Evolutionary conservation across 1,140 invertebrate species (phyloP).

Genomic region (Hermetia illucens): DNA sequence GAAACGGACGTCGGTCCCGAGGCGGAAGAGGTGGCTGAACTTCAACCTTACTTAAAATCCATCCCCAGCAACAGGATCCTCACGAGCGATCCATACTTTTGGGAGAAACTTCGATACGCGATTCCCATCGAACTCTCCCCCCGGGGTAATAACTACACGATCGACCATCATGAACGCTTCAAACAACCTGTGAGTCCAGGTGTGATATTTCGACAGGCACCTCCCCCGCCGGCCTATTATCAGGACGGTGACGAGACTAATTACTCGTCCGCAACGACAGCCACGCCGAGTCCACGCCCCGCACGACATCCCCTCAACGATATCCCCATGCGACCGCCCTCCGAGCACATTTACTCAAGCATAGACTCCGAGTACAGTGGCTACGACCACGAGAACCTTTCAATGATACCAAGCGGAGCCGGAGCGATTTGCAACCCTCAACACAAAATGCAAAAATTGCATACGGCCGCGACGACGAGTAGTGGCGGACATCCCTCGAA

Average conservation of each 20-base stretch:
- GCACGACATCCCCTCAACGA: constrained; percentile 22
- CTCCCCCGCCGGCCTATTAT: constrained; percentile 31
- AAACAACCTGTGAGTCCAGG: constrained; percentile 30
- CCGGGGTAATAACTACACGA: constrained; percentile 33
- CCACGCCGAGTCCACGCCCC: constrained; percentile 44
- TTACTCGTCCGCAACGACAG: constrained; percentile 45
- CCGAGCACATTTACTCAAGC: constrained; percentile 75
- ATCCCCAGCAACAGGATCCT: constrained; percentile 59
- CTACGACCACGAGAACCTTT: constrained; percentile 26
- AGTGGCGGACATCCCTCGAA: too few species aligned
- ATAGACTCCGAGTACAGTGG: constrained; percentile 66
- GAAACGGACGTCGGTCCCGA: constrained; percentile 62
- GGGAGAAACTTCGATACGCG: constrained; percentile 78
- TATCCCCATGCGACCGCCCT: constrained; percentile 44
- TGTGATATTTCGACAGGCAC: constrained; percentile 27
- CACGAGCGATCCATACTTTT: constrained; percentile 82
- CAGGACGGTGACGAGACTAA: constrained; percentile 41
- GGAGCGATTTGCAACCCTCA: too few species aligned
- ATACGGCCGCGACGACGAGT: too few species aligned
- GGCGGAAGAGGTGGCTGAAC: constrained; percentile 70
- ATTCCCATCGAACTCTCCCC: constrained; percentile 52
- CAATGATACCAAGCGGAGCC: constrained; percentile 23
- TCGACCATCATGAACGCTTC: constrained; percentile 32
- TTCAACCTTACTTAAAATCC: constrained; percentile 76
- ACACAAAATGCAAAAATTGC: too few species aligned